Base-by-base conservation (phyloP, 2,113 vertebrate genomes). In the Melanocharis versteri region DNA sequence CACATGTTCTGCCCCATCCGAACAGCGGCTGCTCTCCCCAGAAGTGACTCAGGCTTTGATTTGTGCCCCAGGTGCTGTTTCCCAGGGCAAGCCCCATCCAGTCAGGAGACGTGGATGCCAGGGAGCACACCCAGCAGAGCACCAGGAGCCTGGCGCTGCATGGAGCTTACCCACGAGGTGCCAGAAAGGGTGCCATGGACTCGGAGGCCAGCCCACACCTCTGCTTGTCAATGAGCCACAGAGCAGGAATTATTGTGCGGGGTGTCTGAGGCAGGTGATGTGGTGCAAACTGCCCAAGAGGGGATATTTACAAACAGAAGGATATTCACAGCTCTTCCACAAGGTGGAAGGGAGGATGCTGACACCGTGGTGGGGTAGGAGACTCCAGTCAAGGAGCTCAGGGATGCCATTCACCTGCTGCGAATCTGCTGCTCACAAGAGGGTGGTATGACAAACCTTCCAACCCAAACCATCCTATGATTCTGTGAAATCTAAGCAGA, bases 341-440 rank as follows among this genome's bases (percentile, higher is more conserved):
- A 12, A 1, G 0, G 1, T 61, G 23, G 57, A 62, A 90, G 16
- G 72, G 42, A 92, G 28, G 39, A 39, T 33, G 30, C 62, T 33
- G 72, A n/a, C 18, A 10, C 4, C 1, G 1, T 28, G 24, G 42
- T n/a, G 18, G 30, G 27, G 44, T 23, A 58, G 47, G 28, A 71
- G 39, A 62, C 31, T 51, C 76, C 68, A 35, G 7, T 28, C 56
- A 30, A 40, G 54, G 45, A 44, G 39, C 30, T 71, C 47, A 66
- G 44, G 48, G 39, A 21, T 61, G 62, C 44, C 18, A 6, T 45
- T 81, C 28, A 22, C 22, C 62, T 62, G n/a, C 76, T 53, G 57
- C 3, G 21, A 22, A 54, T 54, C 20, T 57, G 26, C 31, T 54
- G 19, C 50, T 64, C 54, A 39, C 0, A 0, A 65, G 44, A 56